Evolutionary conservation across 2,113 vertebrate species (phyloP), one percentile per base, ranked within the genome.

Genomic region (Perca fluviatilis): DNA sequence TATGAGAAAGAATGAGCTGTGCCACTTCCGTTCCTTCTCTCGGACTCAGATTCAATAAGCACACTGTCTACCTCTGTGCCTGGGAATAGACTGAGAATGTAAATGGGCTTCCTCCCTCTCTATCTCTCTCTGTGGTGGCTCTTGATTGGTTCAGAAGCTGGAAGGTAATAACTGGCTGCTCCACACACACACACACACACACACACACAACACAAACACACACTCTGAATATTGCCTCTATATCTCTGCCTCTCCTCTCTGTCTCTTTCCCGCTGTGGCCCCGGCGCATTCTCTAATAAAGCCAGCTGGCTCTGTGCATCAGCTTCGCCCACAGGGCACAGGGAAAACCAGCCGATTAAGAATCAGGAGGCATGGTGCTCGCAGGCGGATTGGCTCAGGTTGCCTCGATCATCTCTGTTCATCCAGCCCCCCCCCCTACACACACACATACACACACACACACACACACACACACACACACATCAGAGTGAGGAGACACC

Each of bases 311-410:
- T 91, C 89, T 84, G 67, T 82, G 81, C 79, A 92, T 94, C 92
- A 87, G 93, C 91, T 86, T 91, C 79, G 75, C 92, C 92, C 74
- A 36, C 93, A 40, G 82, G 85, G 74, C 74, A 36, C 93, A 40
- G 82, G 84, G 74, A 86, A 77, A 71, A 65, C 74, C 89, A 91
- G 90, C 95, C 95, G 95, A 96, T 96, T 94, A 95, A 91, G 77
- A 90, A 71, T 73, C 92, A 88, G 91, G 87, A 93, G 89, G 85
- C 78, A 85, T 9, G 87, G 67, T 63, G 76, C 88, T 74, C 76
- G 82, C 57, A 19, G 27, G 69, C 92, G 83, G 93, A 96, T 96
- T 95, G 95, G 95, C 90, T 89, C 69, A 66, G 69, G 56, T 86
- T 56, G 62, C 76, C 23, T 77, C 60, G 65, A 84, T 86, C 85